Evolutionary conservation across 2,797 vertebrate genomes (phyloP).

Genomic region (Galaxias olidus): DNA sequence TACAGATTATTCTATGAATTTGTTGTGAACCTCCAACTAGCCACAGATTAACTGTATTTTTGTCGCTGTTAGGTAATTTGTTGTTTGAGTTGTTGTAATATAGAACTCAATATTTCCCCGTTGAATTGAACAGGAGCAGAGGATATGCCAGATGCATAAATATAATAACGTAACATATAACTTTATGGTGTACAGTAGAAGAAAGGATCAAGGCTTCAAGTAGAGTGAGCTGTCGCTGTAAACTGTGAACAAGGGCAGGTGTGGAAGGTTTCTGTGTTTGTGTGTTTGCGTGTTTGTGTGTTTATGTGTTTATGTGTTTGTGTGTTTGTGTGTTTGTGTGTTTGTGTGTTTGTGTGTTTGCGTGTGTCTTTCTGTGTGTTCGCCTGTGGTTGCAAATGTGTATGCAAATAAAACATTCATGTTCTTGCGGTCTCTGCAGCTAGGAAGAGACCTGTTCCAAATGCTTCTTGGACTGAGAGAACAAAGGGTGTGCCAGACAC

Average conservation of each 20-base stretch:
- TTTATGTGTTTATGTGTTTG: conserved; percentile 4
- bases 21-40: not conserved
- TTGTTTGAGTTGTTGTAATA: not conserved
- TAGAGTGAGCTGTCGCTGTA: conserved; percentile 1
- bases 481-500: not conserved
- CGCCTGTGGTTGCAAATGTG: too few relatives aligned
- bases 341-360: not conserved
- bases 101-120: conserved; percentile 7
- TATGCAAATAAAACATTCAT: not conserved
- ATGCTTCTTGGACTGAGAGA: not conserved
- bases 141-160: conserved; percentile 13
- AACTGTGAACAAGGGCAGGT: not conserved
- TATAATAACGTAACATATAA: not conserved
- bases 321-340: not conserved
- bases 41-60: not conserved
- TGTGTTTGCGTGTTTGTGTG: not conserved
- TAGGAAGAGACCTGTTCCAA: not conserved
- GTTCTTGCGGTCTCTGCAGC: not conserved
- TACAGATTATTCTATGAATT: not conserved
- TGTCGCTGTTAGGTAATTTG: not conserved
- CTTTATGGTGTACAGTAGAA: too few relatives aligned
- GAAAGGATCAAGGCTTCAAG: not conserved
- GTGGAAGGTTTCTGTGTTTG: conserved; percentile 2
- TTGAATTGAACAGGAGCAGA: conserved; percentile 19
- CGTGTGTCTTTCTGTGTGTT: too few relatives aligned